phyloP scores from a whole-genome alignment of 2,797 vertebrate genomes.

The Microctenopoma steveboyesi region DNA sequence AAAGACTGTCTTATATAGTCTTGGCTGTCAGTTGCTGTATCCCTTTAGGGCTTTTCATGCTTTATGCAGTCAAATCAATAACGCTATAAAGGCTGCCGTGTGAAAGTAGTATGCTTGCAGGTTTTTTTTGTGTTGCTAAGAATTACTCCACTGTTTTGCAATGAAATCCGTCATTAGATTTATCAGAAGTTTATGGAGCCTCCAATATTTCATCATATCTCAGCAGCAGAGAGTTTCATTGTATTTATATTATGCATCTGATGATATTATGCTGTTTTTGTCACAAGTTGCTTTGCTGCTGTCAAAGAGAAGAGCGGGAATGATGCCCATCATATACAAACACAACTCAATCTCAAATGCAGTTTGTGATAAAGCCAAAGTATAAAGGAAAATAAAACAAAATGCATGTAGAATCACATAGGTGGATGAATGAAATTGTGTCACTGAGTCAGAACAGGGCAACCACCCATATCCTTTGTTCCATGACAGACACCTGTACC shows the following conservation, averaged over 20 bases:
- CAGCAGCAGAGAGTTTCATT: not conserved
- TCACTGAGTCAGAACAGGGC: slow-evolving; percentile 9
- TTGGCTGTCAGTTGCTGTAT: slow-evolving; percentile 15
- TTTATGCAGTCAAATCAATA: slow-evolving; percentile 64
- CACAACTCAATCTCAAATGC: slow-evolving; percentile 1
- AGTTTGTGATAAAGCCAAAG: not conserved
- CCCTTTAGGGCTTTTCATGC: slow-evolving; percentile 48
- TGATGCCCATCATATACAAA: not conserved
- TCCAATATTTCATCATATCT: not conserved
- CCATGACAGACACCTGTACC: slow-evolving; percentile 22
- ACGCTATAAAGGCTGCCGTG: slow-evolving; percentile 17
- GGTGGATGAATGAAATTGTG: not conserved
- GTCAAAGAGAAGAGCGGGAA: slow-evolving; percentile 2
- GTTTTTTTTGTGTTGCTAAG: slow-evolving; percentile 4
- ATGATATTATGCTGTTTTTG: not conserved
- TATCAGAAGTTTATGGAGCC: not conserved
- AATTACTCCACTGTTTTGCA: slow-evolving; percentile 11
- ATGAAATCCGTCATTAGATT: slow-evolving; percentile 3
- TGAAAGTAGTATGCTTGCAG: slow-evolving; percentile 35
- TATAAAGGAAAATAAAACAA: not conserved
- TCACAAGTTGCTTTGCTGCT: slow-evolving; percentile 5
- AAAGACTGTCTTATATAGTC: not conserved
- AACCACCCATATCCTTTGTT: slow-evolving; percentile 21
- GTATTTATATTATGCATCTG: not conserved
- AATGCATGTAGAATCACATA: not conserved